Base-by-base conservation (phyloP, 2,888 invertebrate genomes). In the Lepidonotus clava region DNA sequence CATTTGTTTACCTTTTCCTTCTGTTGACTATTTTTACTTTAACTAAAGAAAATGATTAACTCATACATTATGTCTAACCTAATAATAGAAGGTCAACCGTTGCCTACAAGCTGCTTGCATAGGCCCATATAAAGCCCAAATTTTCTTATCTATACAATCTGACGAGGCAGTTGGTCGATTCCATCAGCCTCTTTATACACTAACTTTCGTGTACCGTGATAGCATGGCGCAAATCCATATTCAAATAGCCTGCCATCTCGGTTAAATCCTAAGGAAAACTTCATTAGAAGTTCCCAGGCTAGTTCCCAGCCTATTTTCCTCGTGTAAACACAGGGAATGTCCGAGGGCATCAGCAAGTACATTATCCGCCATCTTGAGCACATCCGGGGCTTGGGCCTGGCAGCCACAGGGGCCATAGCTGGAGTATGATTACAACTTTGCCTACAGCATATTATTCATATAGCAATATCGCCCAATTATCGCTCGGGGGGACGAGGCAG, bases 391-490 rank as follows among this genome's bases (percentile, higher is more conserved):
- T 32, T 61, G 28, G 11, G 14, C 61, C 28, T 32, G 28, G 24
- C 28, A 24, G 61, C 61, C 61, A 28, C 2, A 28, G 76, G 40
- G 76, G 76, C 24, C 8, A 32, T 38, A 2, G 38, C 38, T 21
- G 40, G 76, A n/a, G 76, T 76, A 76, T 36, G 76, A 76, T 76
- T 76, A 40, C 76, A 40, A 40, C 76, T 38, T 40, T 76, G 76
- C 76, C 76, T 38, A 21, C 38, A 24, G 76, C 76, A 36, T 76
- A 76, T 76, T 76, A 76, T 76, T 76, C 76, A 76, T 76, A 76
- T 76, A 76, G 38, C 76, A 76, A 76, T 76, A 76, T 76, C 76
- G 38, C n/a, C 76, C 76, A 76, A 76, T 76, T 76, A 76, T 76
- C 76, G 76, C 76, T 38, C 76, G n/a, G 1, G 76, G 76, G 71